phyloP scores from a whole-genome alignment of 2,797 vertebrate species.

The Pseudomugil gertrudae region DNA sequence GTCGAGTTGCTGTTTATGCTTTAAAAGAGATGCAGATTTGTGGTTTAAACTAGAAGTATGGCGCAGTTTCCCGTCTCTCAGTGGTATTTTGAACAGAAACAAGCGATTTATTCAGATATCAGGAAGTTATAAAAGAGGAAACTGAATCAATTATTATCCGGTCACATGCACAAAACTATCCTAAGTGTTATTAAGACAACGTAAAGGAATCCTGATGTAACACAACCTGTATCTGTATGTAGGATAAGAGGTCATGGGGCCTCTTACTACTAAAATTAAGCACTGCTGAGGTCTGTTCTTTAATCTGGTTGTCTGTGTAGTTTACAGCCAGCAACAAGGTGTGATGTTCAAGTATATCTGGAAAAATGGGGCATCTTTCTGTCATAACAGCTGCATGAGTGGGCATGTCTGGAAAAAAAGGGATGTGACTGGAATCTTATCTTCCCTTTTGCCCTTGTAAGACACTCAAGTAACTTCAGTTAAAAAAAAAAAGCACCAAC shows the following conservation, averaged over 20 bases:
- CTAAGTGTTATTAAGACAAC: no score
- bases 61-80: no score
- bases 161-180: no score
- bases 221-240: neutral
- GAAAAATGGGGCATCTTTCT: neutral
- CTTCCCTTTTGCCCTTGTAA: neutral
- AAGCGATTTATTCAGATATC: no score
- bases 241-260: neutral
- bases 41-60: no score
- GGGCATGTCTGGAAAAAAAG: neutral
- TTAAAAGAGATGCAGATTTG: neutral
- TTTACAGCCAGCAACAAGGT: neutral
- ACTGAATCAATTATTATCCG: neutral
- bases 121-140: no score
- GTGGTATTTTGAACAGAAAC: no score
- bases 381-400: neutral
- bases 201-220: neutral
- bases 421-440: neutral
- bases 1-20: neutral
- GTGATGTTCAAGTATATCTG: neutral
- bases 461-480: neutral
- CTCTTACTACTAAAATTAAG: neutral
- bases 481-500: neutral
- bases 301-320: neutral
- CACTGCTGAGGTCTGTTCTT: fast-evolving